A percentile compares a stretch with the other conserved stretches of the same genome.
phyloP scores from a whole-genome alignment of 2,113 vertebrate species.

The Orientallactaga bullata region DNA sequence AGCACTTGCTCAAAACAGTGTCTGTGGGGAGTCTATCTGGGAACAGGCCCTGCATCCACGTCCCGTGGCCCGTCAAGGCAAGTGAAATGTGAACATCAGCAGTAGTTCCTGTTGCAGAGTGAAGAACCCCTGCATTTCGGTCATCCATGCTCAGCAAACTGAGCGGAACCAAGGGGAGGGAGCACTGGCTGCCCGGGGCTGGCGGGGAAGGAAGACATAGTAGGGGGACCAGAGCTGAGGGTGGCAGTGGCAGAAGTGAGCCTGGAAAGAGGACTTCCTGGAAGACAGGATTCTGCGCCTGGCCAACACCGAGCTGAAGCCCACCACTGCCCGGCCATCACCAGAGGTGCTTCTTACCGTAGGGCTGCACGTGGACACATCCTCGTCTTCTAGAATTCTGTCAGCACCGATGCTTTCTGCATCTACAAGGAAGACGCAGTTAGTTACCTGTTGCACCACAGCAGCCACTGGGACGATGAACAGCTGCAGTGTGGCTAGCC shows the following conservation, averaged over 20 bases:
- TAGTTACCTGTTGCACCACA: accelerated
- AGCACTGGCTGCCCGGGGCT: not conserved
- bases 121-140: no score
- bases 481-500: not conserved
- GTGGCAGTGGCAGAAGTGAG: accelerated
- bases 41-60: not conserved
- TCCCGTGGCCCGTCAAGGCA: accelerated
- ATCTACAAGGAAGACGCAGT: slow-evolving; percentile 6
- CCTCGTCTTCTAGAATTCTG: not conserved
- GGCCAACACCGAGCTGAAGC: accelerated
- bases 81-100: accelerated
- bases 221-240: not conserved
- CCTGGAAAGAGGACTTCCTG: not conserved
- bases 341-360: not conserved
- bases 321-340: accelerated
- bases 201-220: not conserved
- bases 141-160: not conserved
- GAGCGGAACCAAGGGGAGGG: accelerated
- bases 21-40: not conserved
- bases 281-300: accelerated
- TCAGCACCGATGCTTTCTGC: not conserved
- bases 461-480: not conserved
- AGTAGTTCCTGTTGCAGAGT: not conserved
- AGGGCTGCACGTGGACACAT: not conserved
- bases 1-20: not conserved